A percentile compares a stretch with the other conserved stretches of the same genome.
These are phyloP conservation scores for Catocala nupta DNA, from an alignment of 2,888 invertebrate species.

Conservation along the genomic window DNA sequence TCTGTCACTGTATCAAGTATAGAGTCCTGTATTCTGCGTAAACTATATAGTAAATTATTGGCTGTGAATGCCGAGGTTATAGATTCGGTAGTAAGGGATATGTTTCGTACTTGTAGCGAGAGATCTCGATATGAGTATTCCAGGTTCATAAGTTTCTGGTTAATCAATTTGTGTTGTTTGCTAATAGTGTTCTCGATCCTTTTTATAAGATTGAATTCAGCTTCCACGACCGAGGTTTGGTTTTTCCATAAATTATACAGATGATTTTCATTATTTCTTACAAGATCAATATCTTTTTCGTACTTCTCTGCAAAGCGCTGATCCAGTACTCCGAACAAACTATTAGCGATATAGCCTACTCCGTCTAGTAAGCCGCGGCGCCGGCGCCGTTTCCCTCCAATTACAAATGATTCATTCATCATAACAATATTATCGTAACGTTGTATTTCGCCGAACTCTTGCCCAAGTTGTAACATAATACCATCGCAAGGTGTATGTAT, in stretches of 20 bases:
- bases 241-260: conserved; percentile 8
- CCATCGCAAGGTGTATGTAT: not conserved
- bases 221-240: conserved; percentile 19
- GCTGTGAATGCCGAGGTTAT: too few species aligned
- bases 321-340: conserved; percentile 35
- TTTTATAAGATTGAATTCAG: conserved; percentile 16
- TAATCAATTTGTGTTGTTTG: conserved; percentile 12
- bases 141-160: not conserved
- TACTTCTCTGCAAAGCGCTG: conserved; percentile 28
- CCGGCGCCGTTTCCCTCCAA: not conserved
- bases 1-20: not conserved
- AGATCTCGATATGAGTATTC: conserved; percentile 1
- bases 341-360: conserved; percentile 31
- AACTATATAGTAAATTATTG: too few species aligned
- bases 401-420: not conserved
- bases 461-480: conserved; percentile 4
- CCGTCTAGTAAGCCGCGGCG: too few species aligned
- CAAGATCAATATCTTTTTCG: conserved; percentile 20
- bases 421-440: not conserved
- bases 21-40: too few species aligned
- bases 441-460: conserved; percentile 4
- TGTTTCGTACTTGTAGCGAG: not conserved
- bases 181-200: conserved; percentile 10
- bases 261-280: conserved; percentile 15
- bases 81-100: not conserved